Conservation (phyloP, 2,888 invertebrate genomes). For the Apantesis nais region DNA sequence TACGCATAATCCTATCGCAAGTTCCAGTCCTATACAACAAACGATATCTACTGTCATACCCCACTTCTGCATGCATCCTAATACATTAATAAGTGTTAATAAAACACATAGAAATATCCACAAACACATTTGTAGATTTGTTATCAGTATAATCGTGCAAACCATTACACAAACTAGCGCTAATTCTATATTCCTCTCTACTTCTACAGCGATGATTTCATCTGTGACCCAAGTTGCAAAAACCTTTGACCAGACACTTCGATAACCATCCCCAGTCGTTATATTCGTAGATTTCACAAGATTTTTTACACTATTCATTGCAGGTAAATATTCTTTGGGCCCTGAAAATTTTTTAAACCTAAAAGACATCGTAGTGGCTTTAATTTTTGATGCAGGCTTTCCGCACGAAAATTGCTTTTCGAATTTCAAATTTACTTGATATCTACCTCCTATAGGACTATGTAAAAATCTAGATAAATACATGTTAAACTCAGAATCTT, state of each 20-base stretch:
- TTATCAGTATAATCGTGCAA: slow-evolving; percentile 91
- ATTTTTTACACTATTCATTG: slow-evolving; percentile 88
- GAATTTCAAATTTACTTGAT: slow-evolving; percentile 89
- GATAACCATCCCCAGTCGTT: slow-evolving; percentile 86
- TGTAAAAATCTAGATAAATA: slow-evolving; percentile 90
- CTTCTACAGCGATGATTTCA: slow-evolving; percentile 91
- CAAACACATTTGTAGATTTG: slow-evolving; percentile 90
- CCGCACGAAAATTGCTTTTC: slow-evolving; percentile 87
- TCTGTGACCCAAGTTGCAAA: slow-evolving; percentile 92
- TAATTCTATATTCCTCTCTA: slow-evolving; percentile 90
- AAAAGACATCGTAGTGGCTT: slow-evolving; percentile 87
- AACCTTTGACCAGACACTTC: slow-evolving; percentile 89
- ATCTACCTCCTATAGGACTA: slow-evolving; percentile 89
- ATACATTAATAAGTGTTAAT: slow-evolving; percentile 90
- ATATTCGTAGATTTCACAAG: slow-evolving; percentile 86
- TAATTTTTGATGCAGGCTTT: slow-evolving; percentile 82
- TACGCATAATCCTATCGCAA: slow-evolving; percentile 93
- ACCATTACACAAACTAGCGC: slow-evolving; percentile 92
- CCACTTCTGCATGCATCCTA: slow-evolving; percentile 93
- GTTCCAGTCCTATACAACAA: slow-evolving; percentile 91
- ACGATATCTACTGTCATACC: slow-evolving; percentile 93
- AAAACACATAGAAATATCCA: slow-evolving; percentile 92
- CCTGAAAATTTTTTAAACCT: slow-evolving; percentile 86
- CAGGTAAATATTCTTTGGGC: slow-evolving; percentile 89
- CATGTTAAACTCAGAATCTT: slow-evolving; percentile 84